Base-by-base conservation (phyloP, 1,140 invertebrate genomes). In the Agraylea sexmaculata region DNA sequence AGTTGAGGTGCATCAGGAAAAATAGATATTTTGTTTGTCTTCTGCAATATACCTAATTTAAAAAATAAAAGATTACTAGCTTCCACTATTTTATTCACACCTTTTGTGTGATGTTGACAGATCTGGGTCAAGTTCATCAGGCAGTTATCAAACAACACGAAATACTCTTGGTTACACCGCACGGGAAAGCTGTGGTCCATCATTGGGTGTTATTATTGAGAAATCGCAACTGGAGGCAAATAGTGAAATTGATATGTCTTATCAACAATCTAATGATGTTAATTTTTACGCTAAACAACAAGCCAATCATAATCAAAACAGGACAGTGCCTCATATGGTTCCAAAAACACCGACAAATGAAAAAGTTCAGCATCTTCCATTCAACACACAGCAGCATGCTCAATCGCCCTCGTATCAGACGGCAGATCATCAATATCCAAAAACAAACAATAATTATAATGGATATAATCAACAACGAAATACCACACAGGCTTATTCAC, bases 71-170 rank as follows among this genome's bases (percentile, higher is more conserved):
- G n/a, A n/a, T n/a, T n/a, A n/a, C n/a, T n/a, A n/a, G n/a, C n/a
- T n/a, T n/a, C n/a, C n/a, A n/a, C n/a, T n/a, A n/a, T n/a, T n/a
- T 35, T 47, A 46, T 43, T 23, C 33, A 46, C 29, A 38, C 35
- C 19, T 31, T 30, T 6, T 47, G 8, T 43, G 51, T 40, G 33
- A 41, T 67, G 64, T 55, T 54, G 60, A 62, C 53, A 68, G 66
- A 63, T 68, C 64, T 20, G 60, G 62, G 16, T 68, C 65, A 40
- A 66, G 63, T 53, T 65, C 65, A 16, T 66, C 65, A 2, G 63
- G 65, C 4, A 46, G 44, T 19, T 61, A 41, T 23, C 40, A 63
- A 46, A 66, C 63, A 27, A 66, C 55, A 46, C 57, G 64, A 50
- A 65, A 59, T 29, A 66, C 64, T 44, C 60, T 63, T 44, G 62